Evolutionary conservation across 2,113 vertebrate species (phyloP), one percentile per base, ranked within the genome.

Genomic region (Panthera leo): DNA sequence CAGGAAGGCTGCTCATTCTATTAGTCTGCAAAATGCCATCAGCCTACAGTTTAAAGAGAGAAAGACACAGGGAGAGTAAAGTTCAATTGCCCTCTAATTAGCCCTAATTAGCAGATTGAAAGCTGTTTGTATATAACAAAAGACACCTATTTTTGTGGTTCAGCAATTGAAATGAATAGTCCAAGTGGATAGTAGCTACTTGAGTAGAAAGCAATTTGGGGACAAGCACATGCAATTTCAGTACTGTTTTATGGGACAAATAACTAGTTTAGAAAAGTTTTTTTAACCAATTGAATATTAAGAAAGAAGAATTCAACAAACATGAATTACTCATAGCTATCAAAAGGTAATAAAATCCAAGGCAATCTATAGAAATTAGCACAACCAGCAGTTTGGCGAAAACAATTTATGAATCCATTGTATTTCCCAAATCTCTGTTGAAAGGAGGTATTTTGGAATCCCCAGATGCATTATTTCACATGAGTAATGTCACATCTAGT

Each of bases 21-120:
- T 91, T 91, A 73, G 34, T 73, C 82, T 91, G 65, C 31, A 93
- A 92, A 95, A 97, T 87, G 83, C 85, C 93, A 95, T 91, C 92
- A 93, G 91, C 61, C 68, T 89, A 68, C 65, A 89, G n/a, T 95
- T 96, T 96, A 93, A 91, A 91, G 12, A 92, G 48, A 88, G 51
- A 93, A 91, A 85, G 79, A 97, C 58, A 89, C 82, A 80, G 45
- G 12, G 61, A 97, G 82, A 89, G 85, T 42, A 61, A 95, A 98
- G 93, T 97, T 95, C 96, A 97, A 68, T 94, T 92, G 89, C 48
- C 71, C 94, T 96, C 78, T 96, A 94, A 97, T 97, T 98, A 98
- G 85, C 79, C 83, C 70, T 94, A 95, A 97, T 98, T 97, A 96
- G n/a, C 73, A 87, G 78, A 89, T 53, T 92, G 71, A 96, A 95